Conservation (phyloP, 1,140 invertebrate genomes). For the Heliconius hermathena region DNA sequence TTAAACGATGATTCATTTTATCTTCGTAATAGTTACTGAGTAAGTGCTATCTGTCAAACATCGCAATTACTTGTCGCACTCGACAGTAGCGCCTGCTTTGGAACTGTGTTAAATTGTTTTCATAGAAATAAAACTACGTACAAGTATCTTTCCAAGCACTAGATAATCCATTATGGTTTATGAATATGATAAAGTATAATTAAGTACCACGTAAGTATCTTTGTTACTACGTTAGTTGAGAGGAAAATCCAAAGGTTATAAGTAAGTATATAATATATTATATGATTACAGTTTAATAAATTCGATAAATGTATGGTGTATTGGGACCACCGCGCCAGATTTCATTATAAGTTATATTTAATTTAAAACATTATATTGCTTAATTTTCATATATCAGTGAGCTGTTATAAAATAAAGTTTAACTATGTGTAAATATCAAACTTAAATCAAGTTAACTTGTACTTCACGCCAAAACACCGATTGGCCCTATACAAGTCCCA, state of each 20-base stretch:
- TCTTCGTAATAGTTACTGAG: constrained; percentile 11
- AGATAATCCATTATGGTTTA: constrained; percentile 22
- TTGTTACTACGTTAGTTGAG: not conserved
- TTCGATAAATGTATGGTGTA: no score
- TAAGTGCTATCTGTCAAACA: constrained; percentile 28
- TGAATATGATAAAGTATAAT: constrained; percentile 3
- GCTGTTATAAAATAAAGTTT: no score
- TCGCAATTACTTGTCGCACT: constrained; percentile 19
- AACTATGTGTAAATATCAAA: no score
- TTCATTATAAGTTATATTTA: no score
- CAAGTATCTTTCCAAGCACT: constrained; percentile 19
- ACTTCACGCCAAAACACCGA: no score
- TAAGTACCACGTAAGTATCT: not conserved
- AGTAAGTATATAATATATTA: no score
- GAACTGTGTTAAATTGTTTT: constrained; percentile 20
- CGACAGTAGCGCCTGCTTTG: not conserved
- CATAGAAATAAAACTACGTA: constrained; percentile 29
- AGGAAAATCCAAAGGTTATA: not conserved
- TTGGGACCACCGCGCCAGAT: no score
- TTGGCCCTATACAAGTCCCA: no score
- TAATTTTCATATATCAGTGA: no score
- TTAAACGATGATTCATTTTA: constrained; percentile 25
- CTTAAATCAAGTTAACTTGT: no score
- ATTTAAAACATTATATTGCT: no score
- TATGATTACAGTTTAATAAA: no score